Evolutionary conservation across 2,797 vertebrate species (phyloP), one percentile per base, ranked within the genome.

Genomic region (Vipera ursinii): DNA sequence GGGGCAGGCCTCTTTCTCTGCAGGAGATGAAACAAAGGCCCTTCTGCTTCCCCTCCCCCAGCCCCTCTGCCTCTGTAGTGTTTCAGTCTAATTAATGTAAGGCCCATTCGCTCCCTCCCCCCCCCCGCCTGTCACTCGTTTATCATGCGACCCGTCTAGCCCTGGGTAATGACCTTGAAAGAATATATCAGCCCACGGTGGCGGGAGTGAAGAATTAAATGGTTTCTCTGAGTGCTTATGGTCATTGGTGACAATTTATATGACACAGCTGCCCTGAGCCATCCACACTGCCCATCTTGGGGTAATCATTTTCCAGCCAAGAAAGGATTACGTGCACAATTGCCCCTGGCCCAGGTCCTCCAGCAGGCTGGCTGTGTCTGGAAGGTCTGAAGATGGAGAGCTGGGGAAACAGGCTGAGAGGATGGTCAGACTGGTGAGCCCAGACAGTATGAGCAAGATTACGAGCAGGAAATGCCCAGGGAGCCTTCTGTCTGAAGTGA

Each of bases 141-240:
- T 99, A 99, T 99, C 99, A 99, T 97, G 97, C 98, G 99, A 99
- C 99, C 99, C 98, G 98, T 98, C 97, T 98, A 98, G 98, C 98
- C 98, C 98, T 98, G 98, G 98, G 99, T 99, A 99, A 99, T 99
- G 99, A 99, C 99, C 99, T 99, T 99, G 99, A 98, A 98, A 98
- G 98, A 98, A 98, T 98, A 99, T 99, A 99, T 99, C 99, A 99
- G 98, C 98, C 98, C 98, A 98, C 98, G 98, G 99, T 99, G 98
- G 98, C 98, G 98, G 98, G 98, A 98, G 98, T 98, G 98, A 98
- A 98, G 98, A 99, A 99, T 99, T 99, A 98, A 99, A 99, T 99
- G 99, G 99, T 99, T 99, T 99, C 98, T 99, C 98, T 98, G 98
- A 99, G 99, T 99, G 98, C 98, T 99, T 98, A 98, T 98, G 98